phyloP scores from a whole-genome alignment of 2,888 invertebrate genomes.

The Leucozona laternaria region DNA sequence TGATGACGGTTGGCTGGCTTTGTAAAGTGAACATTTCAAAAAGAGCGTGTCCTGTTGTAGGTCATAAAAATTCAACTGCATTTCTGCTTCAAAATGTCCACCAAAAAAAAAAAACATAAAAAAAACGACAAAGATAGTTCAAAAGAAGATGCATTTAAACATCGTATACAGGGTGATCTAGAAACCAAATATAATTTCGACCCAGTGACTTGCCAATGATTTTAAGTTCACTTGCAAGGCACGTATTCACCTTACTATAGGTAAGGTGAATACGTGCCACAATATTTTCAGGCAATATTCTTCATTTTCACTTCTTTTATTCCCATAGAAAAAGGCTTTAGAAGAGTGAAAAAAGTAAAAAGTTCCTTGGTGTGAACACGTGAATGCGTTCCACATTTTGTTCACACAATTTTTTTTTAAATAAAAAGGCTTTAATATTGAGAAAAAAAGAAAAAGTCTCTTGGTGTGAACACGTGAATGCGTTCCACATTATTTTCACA shows the following conservation, averaged over 20 bases:
- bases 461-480: too few relatives aligned
- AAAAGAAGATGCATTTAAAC: slow-evolving; percentile 34
- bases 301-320: not conserved
- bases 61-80: slow-evolving; percentile 66
- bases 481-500: too few relatives aligned
- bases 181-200: not conserved
- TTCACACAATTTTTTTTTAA: too few relatives aligned
- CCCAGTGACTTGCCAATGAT: too few relatives aligned
- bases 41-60: slow-evolving; percentile 30
- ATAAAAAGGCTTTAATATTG: too few relatives aligned
- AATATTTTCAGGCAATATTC: not conserved
- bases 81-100: slow-evolving; percentile 26
- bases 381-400: too few relatives aligned
- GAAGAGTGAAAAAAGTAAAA: too few relatives aligned
- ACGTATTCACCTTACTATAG: too few relatives aligned
- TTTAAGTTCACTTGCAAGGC: not conserved
- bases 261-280: not conserved
- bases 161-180: not conserved
- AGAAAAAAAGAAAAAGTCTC: too few relatives aligned
- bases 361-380: not conserved
- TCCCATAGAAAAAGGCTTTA: not conserved
- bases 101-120: not conserved
- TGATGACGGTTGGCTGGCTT: slow-evolving; percentile 57
- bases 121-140: slow-evolving; percentile 11
- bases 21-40: slow-evolving; percentile 25